These are phyloP conservation scores for Chanos chanos DNA, from an alignment of 2,797 vertebrate species.

Conservation along the genomic window DNA sequence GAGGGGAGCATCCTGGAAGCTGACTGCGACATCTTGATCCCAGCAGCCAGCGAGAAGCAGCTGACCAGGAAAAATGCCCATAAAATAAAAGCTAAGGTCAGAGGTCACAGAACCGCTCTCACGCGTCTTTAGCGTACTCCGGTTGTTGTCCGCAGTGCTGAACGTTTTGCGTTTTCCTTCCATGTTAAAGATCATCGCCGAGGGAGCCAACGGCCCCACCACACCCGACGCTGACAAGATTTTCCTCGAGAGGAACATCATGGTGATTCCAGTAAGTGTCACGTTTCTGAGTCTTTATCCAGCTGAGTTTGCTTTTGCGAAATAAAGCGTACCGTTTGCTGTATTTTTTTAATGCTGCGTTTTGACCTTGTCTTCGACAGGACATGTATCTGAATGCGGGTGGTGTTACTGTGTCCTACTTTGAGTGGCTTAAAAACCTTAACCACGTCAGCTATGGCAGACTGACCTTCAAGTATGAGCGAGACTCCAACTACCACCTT, in stretches of 20 bases:
- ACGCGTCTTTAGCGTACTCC: too few species aligned
- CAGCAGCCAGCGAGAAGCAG: slow-evolving; percentile 94
- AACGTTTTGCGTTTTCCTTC: too few species aligned
- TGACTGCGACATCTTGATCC: slow-evolving; percentile 92
- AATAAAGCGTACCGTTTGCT: not conserved
- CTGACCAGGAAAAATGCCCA: slow-evolving; percentile 86
- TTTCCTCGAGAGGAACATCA: slow-evolving; percentile 90
- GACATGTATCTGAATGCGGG: slow-evolving; percentile 98
- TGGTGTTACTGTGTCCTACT: slow-evolving; percentile 97
- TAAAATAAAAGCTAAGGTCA: slow-evolving; percentile 92
- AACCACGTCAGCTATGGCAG: slow-evolving; percentile 98
- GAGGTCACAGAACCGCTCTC: too few species aligned
- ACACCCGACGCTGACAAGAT: slow-evolving; percentile 92
- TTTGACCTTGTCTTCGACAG: too few species aligned
- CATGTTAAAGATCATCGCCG: slow-evolving; percentile 84
- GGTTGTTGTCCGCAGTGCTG: too few species aligned
- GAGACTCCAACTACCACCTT: slow-evolving; percentile 98
- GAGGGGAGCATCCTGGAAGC: slow-evolving; percentile 89
- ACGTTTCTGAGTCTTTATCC: too few species aligned
- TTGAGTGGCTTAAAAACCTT: slow-evolving; percentile 99
- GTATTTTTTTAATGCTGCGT: too few species aligned
- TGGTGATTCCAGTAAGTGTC: slow-evolving; percentile 88
- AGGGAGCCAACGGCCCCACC: slow-evolving; percentile 93
- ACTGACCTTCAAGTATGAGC: slow-evolving; percentile 97
- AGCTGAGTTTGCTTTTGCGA: too few species aligned